Conservation (phyloP, 2,888 invertebrate species). For the Idaea aversata region DNA sequence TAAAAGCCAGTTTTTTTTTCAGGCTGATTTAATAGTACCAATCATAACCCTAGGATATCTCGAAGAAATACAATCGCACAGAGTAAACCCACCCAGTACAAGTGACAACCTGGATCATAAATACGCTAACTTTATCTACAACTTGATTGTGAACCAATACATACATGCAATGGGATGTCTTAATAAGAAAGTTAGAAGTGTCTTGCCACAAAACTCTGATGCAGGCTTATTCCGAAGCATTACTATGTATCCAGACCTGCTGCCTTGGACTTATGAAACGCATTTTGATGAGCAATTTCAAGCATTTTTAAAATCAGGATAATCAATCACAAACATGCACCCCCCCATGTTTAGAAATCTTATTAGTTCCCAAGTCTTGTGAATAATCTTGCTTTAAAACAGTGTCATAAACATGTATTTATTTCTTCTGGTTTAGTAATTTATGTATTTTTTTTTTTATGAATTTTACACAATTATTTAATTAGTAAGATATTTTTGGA, state of each 20-base stretch:
- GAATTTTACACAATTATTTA: background rate
- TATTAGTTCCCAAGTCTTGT: background rate
- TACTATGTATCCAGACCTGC: slow-evolving; percentile 67
- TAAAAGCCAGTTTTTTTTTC: slow-evolving; percentile 33
- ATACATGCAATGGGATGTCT: slow-evolving; percentile 71
- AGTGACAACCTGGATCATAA: slow-evolving; percentile 70
- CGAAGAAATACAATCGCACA: slow-evolving; percentile 62
- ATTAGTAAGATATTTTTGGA: background rate
- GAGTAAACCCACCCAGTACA: slow-evolving; percentile 53
- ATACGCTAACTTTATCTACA: slow-evolving; percentile 74
- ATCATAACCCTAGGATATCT: slow-evolving; percentile 77
- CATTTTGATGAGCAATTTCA: slow-evolving; percentile 71
- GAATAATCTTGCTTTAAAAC: background rate
- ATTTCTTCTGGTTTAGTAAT: background rate
- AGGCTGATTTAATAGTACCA: slow-evolving; percentile 80
- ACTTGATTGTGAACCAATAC: slow-evolving; percentile 68
- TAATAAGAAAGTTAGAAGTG: slow-evolving; percentile 73
- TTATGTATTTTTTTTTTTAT: background rate
- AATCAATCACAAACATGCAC: slow-evolving; percentile 11
- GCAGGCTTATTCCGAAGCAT: slow-evolving; percentile 54
- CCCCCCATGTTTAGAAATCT: background rate
- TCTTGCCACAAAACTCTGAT: slow-evolving; percentile 61
- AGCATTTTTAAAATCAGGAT: slow-evolving; percentile 53
- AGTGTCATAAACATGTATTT: background rate
- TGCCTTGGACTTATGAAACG: slow-evolving; percentile 72